phyloP scores from a whole-genome alignment of 2,888 invertebrate species.

The Chironomus riparius region DNA sequence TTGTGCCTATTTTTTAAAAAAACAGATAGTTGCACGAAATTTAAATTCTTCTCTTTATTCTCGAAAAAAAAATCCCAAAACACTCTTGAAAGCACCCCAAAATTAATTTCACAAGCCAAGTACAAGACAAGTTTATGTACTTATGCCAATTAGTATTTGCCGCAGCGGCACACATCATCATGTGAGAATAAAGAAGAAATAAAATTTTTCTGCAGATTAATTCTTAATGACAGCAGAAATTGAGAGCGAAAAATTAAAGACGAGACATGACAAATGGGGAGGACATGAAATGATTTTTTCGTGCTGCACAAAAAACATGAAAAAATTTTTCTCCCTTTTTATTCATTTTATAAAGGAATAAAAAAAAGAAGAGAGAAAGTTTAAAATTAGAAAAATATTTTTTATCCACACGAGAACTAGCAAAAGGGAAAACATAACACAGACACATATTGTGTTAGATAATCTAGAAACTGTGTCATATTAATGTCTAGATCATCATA shows the following conservation, averaged over 20 bases:
- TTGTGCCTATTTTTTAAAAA: no score
- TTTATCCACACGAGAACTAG: not conserved
- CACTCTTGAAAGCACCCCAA: no score
- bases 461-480: not conserved
- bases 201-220: not conserved
- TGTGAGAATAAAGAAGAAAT: not conserved
- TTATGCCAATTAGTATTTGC: not conserved
- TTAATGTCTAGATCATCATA: not conserved
- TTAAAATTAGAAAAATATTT: not conserved
- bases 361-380: not conserved
- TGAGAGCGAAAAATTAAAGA: not conserved
- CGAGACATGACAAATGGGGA: not conserved
- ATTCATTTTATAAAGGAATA: not conserved
- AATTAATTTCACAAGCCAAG: no score
- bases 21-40: no score
- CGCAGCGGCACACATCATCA: not conserved
- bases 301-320: no score
- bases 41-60: not conserved
- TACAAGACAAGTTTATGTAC: not conserved
- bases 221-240: constrained; percentile 13
- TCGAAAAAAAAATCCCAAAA: no score
- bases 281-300: not conserved
- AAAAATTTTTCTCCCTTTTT: no score
- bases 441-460: no score
- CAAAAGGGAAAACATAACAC: no score